phyloP scores from a whole-genome alignment of 2,797 vertebrate genomes.

The Clarias platycephalus region DNA sequence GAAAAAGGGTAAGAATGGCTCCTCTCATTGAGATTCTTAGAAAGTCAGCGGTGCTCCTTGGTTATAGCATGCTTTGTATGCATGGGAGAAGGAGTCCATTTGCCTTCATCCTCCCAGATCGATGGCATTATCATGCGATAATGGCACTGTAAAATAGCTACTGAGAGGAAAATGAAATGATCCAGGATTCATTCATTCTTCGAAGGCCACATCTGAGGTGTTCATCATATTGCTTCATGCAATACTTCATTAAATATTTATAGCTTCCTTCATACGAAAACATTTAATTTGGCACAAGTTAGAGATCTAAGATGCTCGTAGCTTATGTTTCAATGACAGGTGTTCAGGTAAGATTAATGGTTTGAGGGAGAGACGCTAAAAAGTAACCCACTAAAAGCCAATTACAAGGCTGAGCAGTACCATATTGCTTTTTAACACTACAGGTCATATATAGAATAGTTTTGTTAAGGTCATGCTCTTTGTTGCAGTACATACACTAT shows the following conservation, averaged over 20 bases:
- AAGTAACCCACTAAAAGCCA: slow-evolving; percentile 30
- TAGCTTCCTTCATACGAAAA: slow-evolving; percentile 51
- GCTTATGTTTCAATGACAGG: slow-evolving; percentile 55
- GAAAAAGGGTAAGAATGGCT: background rate
- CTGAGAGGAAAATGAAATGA: slow-evolving; percentile 28
- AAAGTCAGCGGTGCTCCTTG: slow-evolving; percentile 20
- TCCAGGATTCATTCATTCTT: slow-evolving; percentile 47
- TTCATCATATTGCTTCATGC: slow-evolving; percentile 73
- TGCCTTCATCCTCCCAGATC: slow-evolving; percentile 13
- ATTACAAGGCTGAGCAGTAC: slow-evolving; percentile 35
- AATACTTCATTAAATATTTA: slow-evolving; percentile 63
- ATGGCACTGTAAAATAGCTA: slow-evolving; percentile 20
- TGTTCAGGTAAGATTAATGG: slow-evolving; percentile 48
- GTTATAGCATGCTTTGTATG: slow-evolving; percentile 27
- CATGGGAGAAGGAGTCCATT: slow-evolving; percentile 17
- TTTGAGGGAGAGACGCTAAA: slow-evolving; percentile 31
- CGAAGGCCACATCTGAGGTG: slow-evolving; percentile 51
- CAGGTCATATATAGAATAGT: slow-evolving; percentile 40
- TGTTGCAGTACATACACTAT: slow-evolving; percentile 55
- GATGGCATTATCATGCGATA: slow-evolving; percentile 23
- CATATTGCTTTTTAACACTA: slow-evolving; percentile 51
- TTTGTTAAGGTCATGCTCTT: slow-evolving; percentile 58
- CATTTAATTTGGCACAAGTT: slow-evolving; percentile 69
- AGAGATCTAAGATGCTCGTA: slow-evolving; percentile 63
- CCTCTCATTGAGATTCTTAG: slow-evolving; percentile 16